Evolutionary conservation across 2,888 invertebrate genomes (phyloP).

Genomic region (Macrostomum cliftonense): DNA sequence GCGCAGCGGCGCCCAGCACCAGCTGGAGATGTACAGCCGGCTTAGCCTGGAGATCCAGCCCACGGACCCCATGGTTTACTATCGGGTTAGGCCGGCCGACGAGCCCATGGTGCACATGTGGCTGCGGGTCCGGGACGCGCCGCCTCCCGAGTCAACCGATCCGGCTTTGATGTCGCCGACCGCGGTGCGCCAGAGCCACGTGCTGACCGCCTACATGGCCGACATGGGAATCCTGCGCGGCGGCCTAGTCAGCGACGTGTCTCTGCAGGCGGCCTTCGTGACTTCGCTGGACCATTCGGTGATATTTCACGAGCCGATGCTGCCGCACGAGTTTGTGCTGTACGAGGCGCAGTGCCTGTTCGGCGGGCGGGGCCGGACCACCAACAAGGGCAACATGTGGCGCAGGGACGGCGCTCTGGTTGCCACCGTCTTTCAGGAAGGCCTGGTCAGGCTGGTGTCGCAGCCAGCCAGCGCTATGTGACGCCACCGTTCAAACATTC

Average conservation of each 20-base stretch:
- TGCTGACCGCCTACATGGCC: slow-evolving; percentile 35
- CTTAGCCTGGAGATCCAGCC: slow-evolving; percentile 14
- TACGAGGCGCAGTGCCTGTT: slow-evolving; percentile 23
- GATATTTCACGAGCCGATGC: slow-evolving; percentile 38
- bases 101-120: slow-evolving; percentile 15
- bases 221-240: slow-evolving; percentile 29
- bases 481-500: no score
- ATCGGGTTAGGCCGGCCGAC: slow-evolving; percentile 13
- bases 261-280: slow-evolving; percentile 21
- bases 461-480: no score
- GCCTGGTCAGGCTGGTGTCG: slow-evolving; percentile 22
- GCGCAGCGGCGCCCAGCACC: no score
- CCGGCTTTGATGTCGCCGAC: not conserved
- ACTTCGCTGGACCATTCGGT: slow-evolving; percentile 37
- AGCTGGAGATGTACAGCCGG: not conserved
- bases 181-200: no score
- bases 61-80: slow-evolving; percentile 16
- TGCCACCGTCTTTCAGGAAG: slow-evolving; percentile 38
- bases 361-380: slow-evolving; percentile 30
- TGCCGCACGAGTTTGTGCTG: slow-evolving; percentile 38
- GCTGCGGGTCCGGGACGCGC: slow-evolving; percentile 16
- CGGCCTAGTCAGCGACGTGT: slow-evolving; percentile 20
- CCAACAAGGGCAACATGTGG: slow-evolving; percentile 36
- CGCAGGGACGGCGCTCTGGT: slow-evolving; percentile 35
- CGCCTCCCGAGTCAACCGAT: slow-evolving; percentile 14